Percentiles rank a stretch among this genome's conserved stretches.
phyloP scores from a whole-genome alignment of 2,797 vertebrate species.

The Delichon dasypus region DNA sequence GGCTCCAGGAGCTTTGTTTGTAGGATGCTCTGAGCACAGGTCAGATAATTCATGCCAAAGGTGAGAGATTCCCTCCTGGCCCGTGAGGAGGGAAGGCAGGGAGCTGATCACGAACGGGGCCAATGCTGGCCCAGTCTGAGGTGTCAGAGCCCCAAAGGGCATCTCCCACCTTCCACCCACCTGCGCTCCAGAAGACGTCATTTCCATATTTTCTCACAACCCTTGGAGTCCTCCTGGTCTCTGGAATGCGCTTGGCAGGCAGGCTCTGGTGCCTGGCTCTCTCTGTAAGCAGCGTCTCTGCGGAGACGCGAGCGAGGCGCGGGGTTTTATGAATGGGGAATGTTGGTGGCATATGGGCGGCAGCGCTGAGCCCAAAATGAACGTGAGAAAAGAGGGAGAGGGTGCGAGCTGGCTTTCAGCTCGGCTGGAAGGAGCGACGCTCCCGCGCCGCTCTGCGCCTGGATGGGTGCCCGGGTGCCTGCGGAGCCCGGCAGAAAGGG shows the following conservation, averaged over 20 bases:
- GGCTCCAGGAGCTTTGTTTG: neutral
- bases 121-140: neutral
- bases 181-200: accelerated
- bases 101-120: neutral
- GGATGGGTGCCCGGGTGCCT: neutral
- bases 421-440: neutral
- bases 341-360: neutral
- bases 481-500: neutral
- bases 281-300: neutral
- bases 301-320: neutral
- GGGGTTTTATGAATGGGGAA: neutral
- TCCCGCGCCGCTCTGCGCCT: accelerated
- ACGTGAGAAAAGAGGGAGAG: neutral
- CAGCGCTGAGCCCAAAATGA: neutral
- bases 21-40: neutral
- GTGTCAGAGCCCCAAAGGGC: neutral
- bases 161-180: neutral
- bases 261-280: neutral
- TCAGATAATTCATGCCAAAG: accelerated
- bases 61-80: accelerated
- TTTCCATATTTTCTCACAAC: neutral
- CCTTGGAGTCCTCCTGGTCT: neutral
- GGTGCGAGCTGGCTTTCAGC: neutral
- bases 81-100: accelerated
- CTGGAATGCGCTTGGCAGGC: neutral